Base-by-base conservation (phyloP, 2,113 vertebrate genomes). In the Melanostigma gelatinosum region DNA sequence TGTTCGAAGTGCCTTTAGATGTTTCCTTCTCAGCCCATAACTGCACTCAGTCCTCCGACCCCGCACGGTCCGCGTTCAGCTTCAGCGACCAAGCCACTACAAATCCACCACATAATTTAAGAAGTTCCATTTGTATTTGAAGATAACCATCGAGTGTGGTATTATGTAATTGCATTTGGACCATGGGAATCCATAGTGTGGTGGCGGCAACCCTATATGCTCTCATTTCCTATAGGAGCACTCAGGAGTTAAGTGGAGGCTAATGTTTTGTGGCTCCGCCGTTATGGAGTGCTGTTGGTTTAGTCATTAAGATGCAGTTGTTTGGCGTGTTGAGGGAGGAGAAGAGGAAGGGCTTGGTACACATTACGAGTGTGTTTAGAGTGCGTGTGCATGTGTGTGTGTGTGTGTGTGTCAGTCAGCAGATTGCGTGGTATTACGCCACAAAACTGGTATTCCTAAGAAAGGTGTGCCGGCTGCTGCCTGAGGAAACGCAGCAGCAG, bases 191-290 rank as follows among this genome's bases (percentile, higher is more conserved):
- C 91, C 77, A 90, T 90, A 92, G 81, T 91, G 90, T 83, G 87
- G 90, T 91, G 83, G 66, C 77, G 86, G 88, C 77, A 91, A 90
- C 83, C 65, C 72, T 87, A 84, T 91, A 86, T 84, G 85, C 73
- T 32, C 67, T 86, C 71, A 88, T 87, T 88, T 92, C 92, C 91
- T 93, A 89, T 89, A 92, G 91, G 89, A 92, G 90, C 91, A 89
- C 91, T 94, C 82, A 22, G 79, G 76, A 79, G 82, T 74, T 82
- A 89, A 94, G 90, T 93, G 89, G 80, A 77, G 27, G 78, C 89
- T 94, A 93, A 93, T 93, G 92, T 80, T 80, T 85, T 91, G 86
- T 77, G 88, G 90, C 87, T 87, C 46, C 7, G 42, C 67, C 82
- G 72, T 72, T 86, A 81, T 84, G 84, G 86, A 87, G 84, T 88